Conservation (phyloP, 2,797 vertebrate species). For the Galago senegalensis region DNA sequence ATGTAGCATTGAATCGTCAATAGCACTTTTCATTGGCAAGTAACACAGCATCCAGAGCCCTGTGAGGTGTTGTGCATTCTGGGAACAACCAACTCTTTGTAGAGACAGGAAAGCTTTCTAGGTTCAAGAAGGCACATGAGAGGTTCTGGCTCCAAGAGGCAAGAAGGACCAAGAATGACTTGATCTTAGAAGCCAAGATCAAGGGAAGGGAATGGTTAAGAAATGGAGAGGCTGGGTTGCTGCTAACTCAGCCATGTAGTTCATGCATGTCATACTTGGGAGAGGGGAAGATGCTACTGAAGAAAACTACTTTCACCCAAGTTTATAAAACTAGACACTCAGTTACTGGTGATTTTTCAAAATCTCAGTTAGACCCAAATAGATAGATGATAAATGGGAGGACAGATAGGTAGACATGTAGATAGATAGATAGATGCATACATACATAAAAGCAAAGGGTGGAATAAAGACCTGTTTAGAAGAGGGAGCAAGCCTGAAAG, state of each 20-base stretch:
- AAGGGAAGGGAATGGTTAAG: not conserved
- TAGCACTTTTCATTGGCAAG: not conserved
- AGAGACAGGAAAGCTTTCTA: not conserved
- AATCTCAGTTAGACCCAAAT: not conserved
- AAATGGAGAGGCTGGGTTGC: not conserved
- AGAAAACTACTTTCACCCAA: not conserved
- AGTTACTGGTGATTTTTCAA: conserved; percentile 2
- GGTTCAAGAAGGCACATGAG: not conserved
- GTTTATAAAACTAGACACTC: not conserved
- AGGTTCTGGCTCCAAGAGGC: not conserved
- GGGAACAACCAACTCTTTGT: not conserved
- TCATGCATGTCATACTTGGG: not conserved
- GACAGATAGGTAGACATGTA: not conserved
- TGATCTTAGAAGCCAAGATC: not conserved
- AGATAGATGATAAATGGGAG: not conserved
- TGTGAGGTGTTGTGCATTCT: not conserved
- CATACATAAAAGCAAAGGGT: not conserved
- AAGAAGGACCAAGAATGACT: not conserved
- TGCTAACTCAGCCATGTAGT: not conserved
- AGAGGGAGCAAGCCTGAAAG: conserved; percentile 39
- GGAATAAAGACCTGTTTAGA: conserved; percentile 33
- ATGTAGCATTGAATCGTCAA: not conserved
- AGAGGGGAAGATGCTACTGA: not conserved
- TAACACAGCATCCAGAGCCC: not conserved
- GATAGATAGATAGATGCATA: not conserved